Evolutionary conservation across 2,888 invertebrate genomes (phyloP).

Genomic region (Cyclophora albipunctata): DNA sequence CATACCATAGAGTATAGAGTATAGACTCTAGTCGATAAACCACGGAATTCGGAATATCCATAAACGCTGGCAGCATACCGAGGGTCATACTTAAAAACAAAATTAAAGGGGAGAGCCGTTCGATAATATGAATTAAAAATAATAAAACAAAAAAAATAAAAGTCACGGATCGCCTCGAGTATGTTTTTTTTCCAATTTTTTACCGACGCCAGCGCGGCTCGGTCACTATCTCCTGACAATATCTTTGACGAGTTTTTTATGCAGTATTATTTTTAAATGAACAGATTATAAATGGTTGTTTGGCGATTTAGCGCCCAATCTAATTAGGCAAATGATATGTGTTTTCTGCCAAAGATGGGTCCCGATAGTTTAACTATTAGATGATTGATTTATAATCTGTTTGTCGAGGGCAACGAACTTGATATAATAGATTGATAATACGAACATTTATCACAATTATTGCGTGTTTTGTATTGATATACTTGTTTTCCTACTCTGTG

Average conservation of each 20-base stretch:
- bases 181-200: constrained; percentile 59
- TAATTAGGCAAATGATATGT: constrained; percentile 76
- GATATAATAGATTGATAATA: neutral
- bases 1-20: constrained; percentile 23
- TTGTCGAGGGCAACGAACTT: constrained; percentile 13
- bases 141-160: constrained; percentile 72
- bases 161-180: constrained; percentile 75
- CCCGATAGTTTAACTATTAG: constrained; percentile 46
- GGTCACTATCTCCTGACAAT: constrained; percentile 69
- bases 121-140: constrained; percentile 76
- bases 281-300: constrained; percentile 75
- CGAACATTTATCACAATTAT: neutral
- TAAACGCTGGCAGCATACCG: constrained; percentile 73
- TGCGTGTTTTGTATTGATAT: neutral
- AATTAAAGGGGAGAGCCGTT: constrained; percentile 75
- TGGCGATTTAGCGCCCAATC: constrained; percentile 76
- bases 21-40: constrained; percentile 51
- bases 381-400: constrained; percentile 54
- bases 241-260: constrained; percentile 75
- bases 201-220: constrained; percentile 64
- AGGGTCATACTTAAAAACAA: constrained; percentile 74
- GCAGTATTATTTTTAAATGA: constrained; percentile 72
- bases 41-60: constrained; percentile 72
- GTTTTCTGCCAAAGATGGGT: constrained; percentile 54
- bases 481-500: neutral